phyloP scores from a whole-genome alignment of 2,797 vertebrate genomes.

The Crocodylus rhombifer region DNA sequence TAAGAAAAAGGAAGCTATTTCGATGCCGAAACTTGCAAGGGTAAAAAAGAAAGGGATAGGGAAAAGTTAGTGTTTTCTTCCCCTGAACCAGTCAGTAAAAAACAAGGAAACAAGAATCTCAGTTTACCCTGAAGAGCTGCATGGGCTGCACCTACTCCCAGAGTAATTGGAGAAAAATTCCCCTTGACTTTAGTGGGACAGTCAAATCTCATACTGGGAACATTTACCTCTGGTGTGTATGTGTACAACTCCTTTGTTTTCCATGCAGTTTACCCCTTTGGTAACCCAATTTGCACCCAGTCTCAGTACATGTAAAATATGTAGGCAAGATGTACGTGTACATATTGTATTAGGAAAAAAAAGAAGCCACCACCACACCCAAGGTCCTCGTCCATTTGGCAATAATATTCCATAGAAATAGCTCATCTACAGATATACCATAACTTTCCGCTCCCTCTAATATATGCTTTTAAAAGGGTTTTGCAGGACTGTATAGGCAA shows the following conservation, averaged over 20 bases:
- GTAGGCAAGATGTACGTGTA: background rate
- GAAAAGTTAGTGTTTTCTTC: background rate
- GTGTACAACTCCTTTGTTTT: background rate
- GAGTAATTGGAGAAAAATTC: rapidly evolving
- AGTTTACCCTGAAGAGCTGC: background rate
- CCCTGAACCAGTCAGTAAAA: too few relatives aligned
- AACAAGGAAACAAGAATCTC: background rate
- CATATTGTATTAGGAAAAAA: background rate
- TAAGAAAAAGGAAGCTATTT: background rate
- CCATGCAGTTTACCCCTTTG: rapidly evolving
- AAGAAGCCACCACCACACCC: background rate
- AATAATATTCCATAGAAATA: background rate
- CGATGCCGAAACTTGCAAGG: background rate
- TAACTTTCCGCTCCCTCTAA: background rate
- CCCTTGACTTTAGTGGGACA: background rate
- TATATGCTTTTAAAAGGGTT: background rate
- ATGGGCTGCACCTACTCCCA: background rate
- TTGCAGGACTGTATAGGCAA: background rate
- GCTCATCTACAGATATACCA: background rate
- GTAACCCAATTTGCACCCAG: background rate
- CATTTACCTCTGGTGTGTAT: rapidly evolving
- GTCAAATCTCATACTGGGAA: rapidly evolving
- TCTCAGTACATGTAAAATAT: background rate
- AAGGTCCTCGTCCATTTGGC: background rate
- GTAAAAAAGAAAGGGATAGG: background rate